Conservation (phyloP, 2,113 vertebrate genomes). For the Datnioides undecimradiatus region DNA sequence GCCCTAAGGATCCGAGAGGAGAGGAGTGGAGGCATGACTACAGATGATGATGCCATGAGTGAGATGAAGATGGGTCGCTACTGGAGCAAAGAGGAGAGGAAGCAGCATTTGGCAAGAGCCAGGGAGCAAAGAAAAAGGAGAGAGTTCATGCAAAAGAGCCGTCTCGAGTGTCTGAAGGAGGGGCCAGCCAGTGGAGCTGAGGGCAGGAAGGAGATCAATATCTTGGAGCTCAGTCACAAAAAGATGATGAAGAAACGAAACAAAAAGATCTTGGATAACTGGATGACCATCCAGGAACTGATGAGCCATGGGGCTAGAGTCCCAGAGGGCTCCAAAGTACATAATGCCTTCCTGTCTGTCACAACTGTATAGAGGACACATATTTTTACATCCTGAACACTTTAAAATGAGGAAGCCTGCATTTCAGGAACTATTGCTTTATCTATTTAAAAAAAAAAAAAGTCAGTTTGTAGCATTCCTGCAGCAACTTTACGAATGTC, state of each 20-base stretch:
- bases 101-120: slow-evolving; percentile 93
- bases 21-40: slow-evolving; percentile 94
- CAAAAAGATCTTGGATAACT: slow-evolving; percentile 98
- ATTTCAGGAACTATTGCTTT: slow-evolving; percentile 40
- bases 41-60: slow-evolving; percentile 94
- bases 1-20: slow-evolving; percentile 96
- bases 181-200: slow-evolving; percentile 87
- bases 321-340: slow-evolving; percentile 92
- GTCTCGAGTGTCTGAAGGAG: slow-evolving; percentile 92
- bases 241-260: slow-evolving; percentile 99
- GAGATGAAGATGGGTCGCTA: slow-evolving; percentile 99
- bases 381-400: background rate
- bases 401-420: slow-evolving; percentile 32
- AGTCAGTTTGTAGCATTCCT: slow-evolving; percentile 37
- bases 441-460: slow-evolving; percentile 13
- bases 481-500: slow-evolving; percentile 54
- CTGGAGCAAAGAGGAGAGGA: slow-evolving; percentile 98
- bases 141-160: slow-evolving; percentile 96
- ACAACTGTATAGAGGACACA: slow-evolving; percentile 90
- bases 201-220: slow-evolving; percentile 91
- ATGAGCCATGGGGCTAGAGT: slow-evolving; percentile 96
- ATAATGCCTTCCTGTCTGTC: slow-evolving; percentile 97
- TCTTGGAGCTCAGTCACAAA: slow-evolving; percentile 97
- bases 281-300: slow-evolving; percentile 99
- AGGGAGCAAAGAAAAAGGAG: slow-evolving; percentile 93